Conservation (phyloP, 2,888 invertebrate species). For the Heliconius sara region DNA sequence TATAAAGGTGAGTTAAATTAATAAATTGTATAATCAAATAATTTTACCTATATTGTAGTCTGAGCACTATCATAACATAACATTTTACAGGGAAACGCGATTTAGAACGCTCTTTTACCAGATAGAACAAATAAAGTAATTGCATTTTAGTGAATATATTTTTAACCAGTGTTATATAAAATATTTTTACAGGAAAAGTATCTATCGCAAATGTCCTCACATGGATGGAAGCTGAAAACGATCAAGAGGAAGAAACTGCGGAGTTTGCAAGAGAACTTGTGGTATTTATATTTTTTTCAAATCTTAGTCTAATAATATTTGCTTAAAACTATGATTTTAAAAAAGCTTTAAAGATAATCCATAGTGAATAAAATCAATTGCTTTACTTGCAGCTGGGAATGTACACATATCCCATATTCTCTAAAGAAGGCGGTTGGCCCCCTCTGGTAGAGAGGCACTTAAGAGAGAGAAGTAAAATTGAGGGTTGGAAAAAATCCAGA, state of each 20-base stretch:
- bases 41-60: not conserved
- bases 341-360: too few species aligned
- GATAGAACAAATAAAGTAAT: too few species aligned
- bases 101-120: too few species aligned
- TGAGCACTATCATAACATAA: not conserved
- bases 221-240: slow-evolving; percentile 15
- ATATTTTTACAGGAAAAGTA: slow-evolving; percentile 1
- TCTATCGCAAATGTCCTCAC: not conserved
- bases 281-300: not conserved
- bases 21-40: not conserved
- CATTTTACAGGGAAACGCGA: too few species aligned
- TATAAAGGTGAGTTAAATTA: slow-evolving; percentile 67
- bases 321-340: not conserved
- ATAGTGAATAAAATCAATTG: too few species aligned
- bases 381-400: not conserved
- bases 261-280: slow-evolving; percentile 15
- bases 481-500: not conserved
- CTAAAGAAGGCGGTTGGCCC: slow-evolving; percentile 22
- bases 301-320: not conserved
- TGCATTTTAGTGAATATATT: slow-evolving; percentile 47
- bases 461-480: not conserved
- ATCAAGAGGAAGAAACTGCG: slow-evolving; percentile 11
- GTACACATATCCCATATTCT: slow-evolving; percentile 18
- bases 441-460: slow-evolving; percentile 3
- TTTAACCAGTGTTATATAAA: not conserved